Conservation (phyloP, 2,797 vertebrate genomes). For the Sarcoramphus papa region DNA sequence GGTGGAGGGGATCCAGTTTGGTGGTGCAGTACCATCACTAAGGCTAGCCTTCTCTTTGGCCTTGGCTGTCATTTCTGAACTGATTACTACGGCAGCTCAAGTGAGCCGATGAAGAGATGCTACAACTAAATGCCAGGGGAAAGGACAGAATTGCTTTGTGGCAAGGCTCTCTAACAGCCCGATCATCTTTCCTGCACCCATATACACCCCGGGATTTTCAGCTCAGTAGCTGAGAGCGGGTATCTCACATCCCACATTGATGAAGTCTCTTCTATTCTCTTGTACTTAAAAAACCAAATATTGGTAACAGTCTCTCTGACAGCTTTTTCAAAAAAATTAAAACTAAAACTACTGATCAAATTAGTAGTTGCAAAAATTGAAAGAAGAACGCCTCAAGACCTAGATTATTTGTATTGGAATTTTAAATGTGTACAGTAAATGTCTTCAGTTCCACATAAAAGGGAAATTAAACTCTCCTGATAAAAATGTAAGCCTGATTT, state of each 20-base stretch:
- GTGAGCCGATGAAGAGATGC: background rate
- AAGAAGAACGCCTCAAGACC: background rate
- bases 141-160: background rate
- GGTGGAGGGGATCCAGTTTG: background rate
- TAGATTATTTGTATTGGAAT: background rate
- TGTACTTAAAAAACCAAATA: background rate
- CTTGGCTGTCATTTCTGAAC: background rate
- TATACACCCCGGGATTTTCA: fast-evolving
- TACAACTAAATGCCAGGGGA: background rate
- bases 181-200: background rate
- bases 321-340: background rate
- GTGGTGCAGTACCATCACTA: background rate
- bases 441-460: background rate
- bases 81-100: background rate
- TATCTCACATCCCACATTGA: background rate
- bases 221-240: background rate
- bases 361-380: background rate
- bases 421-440: background rate
- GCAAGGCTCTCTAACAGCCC: background rate
- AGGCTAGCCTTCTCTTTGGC: background rate
- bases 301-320: background rate
- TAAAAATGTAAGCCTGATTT: background rate
- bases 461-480: background rate
- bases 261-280: background rate
- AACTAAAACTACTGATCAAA: background rate